Conservation (phyloP, 2,888 invertebrate genomes). For the Acrocera orbiculus region DNA sequence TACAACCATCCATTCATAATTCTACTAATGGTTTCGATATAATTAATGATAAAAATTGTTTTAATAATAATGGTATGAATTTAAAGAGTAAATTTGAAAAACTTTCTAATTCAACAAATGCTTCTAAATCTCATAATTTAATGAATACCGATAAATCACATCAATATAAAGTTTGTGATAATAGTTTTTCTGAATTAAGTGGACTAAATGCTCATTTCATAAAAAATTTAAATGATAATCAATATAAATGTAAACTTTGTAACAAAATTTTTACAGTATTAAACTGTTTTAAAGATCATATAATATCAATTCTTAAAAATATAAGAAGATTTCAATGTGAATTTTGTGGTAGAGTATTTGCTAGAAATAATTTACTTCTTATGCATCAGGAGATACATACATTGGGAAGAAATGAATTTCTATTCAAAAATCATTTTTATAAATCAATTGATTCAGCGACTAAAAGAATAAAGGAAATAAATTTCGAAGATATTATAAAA, state of each 20-base stretch:
- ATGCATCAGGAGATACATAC: conserved; percentile 75
- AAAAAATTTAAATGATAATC: conserved; percentile 69
- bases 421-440: too few relatives aligned
- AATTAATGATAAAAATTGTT: conserved; percentile 11
- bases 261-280: conserved; percentile 67
- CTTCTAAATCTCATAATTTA: conserved; percentile 64
- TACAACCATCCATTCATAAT: conserved; percentile 23
- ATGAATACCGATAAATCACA: conserved; percentile 64
- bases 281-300: conserved; percentile 78
- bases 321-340: conserved; percentile 74
- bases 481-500: too few relatives aligned
- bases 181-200: conserved; percentile 64
- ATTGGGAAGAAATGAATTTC: conserved; percentile 70
- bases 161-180: conserved; percentile 61
- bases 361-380: conserved; percentile 65
- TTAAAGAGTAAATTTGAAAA: conserved; percentile 38
- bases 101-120: conserved; percentile 65
- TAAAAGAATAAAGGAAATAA: too few relatives aligned
- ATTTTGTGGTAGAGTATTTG: conserved; percentile 76
- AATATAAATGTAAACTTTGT: conserved; percentile 62
- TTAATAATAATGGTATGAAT: conserved; percentile 6
- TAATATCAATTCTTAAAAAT: conserved; percentile 62
- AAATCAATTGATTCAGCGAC: too few relatives aligned
- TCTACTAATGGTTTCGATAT: conserved; percentile 28
- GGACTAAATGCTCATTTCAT: conserved; percentile 69